Conservation (phyloP, 1,140 invertebrate genomes). For the Saccostrea glomerata region DNA sequence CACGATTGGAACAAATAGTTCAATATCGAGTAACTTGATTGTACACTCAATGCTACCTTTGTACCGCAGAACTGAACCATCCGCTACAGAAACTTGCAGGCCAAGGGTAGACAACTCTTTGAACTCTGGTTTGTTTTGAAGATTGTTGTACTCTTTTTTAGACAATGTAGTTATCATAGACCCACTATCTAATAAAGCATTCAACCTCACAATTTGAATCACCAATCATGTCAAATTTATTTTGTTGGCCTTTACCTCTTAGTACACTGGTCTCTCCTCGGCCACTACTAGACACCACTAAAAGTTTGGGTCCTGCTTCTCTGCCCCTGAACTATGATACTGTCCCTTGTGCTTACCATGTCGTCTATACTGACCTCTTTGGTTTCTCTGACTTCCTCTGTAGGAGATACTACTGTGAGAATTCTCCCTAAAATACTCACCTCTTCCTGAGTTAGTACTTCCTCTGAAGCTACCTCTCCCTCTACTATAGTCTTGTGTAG, state of each 20-base stretch:
- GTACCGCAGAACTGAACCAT: constrained; percentile 11
- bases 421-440: background rate
- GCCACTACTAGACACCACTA: background rate
- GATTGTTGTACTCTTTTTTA: background rate
- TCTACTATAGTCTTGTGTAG: background rate
- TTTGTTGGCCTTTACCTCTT: no score
- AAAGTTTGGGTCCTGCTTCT: background rate
- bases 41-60: background rate
- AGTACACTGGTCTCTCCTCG: no score
- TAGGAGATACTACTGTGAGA: background rate
- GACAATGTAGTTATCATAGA: no score
- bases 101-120: no score
- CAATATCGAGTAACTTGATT: background rate
- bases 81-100: background rate
- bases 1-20: background rate
- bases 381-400: no score
- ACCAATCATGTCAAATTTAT: background rate
- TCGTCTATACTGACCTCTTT: no score
- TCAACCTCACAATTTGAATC: background rate
- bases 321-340: no score
- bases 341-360: no score
- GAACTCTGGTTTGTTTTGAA: background rate
- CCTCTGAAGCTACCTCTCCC: background rate
- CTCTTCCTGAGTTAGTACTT: background rate
- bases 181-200: no score